phyloP scores from a whole-genome alignment of 1,140 invertebrate species.

The Luehdorfia chinensis region DNA sequence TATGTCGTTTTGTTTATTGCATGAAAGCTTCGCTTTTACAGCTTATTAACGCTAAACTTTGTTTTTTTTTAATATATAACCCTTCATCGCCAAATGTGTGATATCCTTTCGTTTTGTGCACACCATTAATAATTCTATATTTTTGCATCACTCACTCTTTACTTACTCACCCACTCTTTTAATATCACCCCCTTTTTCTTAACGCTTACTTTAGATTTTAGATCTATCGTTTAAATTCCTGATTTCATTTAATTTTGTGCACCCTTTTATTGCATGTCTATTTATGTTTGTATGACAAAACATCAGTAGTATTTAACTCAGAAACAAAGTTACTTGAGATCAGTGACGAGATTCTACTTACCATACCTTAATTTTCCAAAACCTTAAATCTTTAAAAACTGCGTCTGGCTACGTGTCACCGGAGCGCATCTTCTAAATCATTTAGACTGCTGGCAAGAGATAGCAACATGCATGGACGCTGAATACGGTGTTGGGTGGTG shows the following conservation, averaged over 20 bases:
- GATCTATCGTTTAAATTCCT: too few relatives aligned
- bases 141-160: slow-evolving; percentile 19
- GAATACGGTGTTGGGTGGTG: slow-evolving; percentile 67
- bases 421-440: slow-evolving; percentile 54
- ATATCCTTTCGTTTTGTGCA: not conserved
- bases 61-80: not conserved
- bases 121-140: slow-evolving; percentile 9
- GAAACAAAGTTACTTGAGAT: slow-evolving; percentile 72
- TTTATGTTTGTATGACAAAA: slow-evolving; percentile 31
- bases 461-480: slow-evolving; percentile 67
- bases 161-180: too few relatives aligned
- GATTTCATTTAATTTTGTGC: slow-evolving; percentile 74
- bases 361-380: slow-evolving; percentile 42
- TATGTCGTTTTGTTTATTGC: slow-evolving; percentile 41
- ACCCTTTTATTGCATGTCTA: slow-evolving; percentile 50
- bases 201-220: too few relatives aligned
- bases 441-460: slow-evolving; percentile 47
- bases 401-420: slow-evolving; percentile 41
- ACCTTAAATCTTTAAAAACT: slow-evolving; percentile 41
- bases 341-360: slow-evolving; percentile 70
- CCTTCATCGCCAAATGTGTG: not conserved
- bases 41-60: slow-evolving; percentile 12
- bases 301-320: slow-evolving; percentile 7
- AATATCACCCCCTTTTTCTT: too few relatives aligned
- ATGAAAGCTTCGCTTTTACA: slow-evolving; percentile 54